Evolutionary conservation across 2,797 vertebrate species (phyloP).

Genomic region (Sebastes matsubarae): DNA sequence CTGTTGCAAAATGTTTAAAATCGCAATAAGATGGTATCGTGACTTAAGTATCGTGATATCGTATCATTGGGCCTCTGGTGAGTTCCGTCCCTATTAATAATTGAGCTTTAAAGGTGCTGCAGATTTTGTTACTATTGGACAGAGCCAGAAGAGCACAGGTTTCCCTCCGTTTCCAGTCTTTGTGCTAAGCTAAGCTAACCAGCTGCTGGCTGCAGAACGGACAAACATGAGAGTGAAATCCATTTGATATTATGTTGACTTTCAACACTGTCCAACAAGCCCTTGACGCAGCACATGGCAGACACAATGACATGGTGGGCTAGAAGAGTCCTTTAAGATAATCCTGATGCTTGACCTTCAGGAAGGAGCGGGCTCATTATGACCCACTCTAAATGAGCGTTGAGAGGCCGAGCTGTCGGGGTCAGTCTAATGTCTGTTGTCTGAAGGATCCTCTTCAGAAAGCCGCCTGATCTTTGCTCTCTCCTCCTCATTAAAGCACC

Average conservation of each 20-base stretch:
- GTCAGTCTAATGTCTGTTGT: slow-evolving; percentile 19
- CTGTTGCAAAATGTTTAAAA: too few relatives aligned
- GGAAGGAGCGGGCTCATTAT: slow-evolving; percentile 2
- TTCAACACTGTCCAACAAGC: not conserved
- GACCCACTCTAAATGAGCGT: not conserved
- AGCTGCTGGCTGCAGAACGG: not conserved
- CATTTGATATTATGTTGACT: slow-evolving; percentile 7
- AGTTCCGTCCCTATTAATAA: too few relatives aligned
- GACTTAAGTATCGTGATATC: too few relatives aligned
- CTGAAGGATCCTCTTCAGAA: slow-evolving; percentile 30
- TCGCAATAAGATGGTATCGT: too few relatives aligned
- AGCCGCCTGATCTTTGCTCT: not conserved
- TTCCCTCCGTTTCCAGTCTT: not conserved
- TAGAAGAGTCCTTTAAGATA: slow-evolving; percentile 6
- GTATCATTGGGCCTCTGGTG: too few relatives aligned
- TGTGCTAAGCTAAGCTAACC: not conserved
- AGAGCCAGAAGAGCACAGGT: not conserved
- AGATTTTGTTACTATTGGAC: not conserved
- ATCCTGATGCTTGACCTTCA: slow-evolving; percentile 15
- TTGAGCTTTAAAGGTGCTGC: not conserved
- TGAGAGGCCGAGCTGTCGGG: not conserved
- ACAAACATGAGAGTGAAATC: not conserved
- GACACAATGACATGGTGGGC: not conserved
- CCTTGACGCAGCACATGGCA: not conserved
- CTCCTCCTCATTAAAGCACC: not conserved